phyloP scores from a whole-genome alignment of 2,113 vertebrate genomes.

The Helogale parvula region DNA sequence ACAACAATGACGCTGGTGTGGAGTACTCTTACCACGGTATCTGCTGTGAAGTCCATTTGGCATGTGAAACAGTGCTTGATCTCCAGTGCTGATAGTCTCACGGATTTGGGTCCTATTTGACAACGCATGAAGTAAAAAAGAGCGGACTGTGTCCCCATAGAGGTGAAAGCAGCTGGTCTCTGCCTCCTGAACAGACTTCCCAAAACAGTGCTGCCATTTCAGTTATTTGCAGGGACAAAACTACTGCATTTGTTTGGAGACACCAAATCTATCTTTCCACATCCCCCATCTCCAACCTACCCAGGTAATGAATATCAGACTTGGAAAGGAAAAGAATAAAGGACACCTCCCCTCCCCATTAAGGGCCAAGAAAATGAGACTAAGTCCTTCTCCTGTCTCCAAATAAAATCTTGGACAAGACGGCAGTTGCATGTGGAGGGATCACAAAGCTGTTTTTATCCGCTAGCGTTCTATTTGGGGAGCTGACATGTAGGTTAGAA shows the following conservation, averaged over 20 bases:
- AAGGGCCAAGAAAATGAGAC: slow-evolving; percentile 57
- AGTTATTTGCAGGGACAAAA: not conserved
- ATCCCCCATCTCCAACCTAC: not conserved
- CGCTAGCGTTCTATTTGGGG: not conserved
- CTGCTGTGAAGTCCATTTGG: rapidly evolving
- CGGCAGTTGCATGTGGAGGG: not conserved
- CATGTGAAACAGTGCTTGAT: rapidly evolving
- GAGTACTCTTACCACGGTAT: rapidly evolving
- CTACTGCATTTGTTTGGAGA: slow-evolving; percentile 26
- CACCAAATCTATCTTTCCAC: slow-evolving; percentile 56
- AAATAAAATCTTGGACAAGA: slow-evolving; percentile 54
- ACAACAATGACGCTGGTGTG: rapidly evolving
- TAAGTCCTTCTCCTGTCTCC: slow-evolving; percentile 57
- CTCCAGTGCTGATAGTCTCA: rapidly evolving
- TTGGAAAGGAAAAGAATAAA: slow-evolving; percentile 34
- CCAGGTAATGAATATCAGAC: slow-evolving; percentile 48
- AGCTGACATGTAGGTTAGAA: slow-evolving; percentile 68
- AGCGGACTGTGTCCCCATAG: not conserved
- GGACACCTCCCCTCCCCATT: not conserved
- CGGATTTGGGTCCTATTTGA: not conserved
- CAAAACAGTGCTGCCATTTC: not conserved
- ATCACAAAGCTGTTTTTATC: not conserved
- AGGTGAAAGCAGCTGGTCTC: not conserved
- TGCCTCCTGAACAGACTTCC: not conserved
- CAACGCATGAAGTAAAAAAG: not conserved